Evolutionary conservation across 2,113 vertebrate species (phyloP), one percentile per base, ranked within the genome.

Genomic region (Pandion haliaetus): DNA sequence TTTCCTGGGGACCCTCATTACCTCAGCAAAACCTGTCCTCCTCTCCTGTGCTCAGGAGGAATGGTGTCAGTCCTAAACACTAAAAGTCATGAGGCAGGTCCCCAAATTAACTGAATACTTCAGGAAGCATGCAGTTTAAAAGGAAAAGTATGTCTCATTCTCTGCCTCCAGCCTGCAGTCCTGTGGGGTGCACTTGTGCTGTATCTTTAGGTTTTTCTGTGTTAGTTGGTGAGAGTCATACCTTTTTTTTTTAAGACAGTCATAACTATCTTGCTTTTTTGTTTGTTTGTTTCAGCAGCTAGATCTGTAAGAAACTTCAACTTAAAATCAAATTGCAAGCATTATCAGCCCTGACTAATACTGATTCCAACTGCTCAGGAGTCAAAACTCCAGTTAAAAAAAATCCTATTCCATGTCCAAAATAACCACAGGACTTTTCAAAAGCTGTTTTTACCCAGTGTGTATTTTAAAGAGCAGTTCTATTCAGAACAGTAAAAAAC

Each of bases 171-270:
- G 14, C 14, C 36, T 45, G 2, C 36, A 44, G 17, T 70, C 8
- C 28, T 23, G 26, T 12, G 8, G 19, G 1, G 3, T 36, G 2
- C 16, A 24, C 8, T 49, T 61, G 7, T 8, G 4, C 3, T 57
- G 34, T 19, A 44, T 57, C 36, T 79, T 85, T 31, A 73, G 2
- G 0, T 32, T 80, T 89, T 86, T 18, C 47, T 83, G 4, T 36
- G 45, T 67, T 83, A 74, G 18, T 16, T 72, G 5, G 4, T n/a
- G 15, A 49, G 8, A 38, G 42, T n/a, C 18, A 34, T 23, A 6
- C 3, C 26, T 5, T 40, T 44, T 34, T 57, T 62, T 40, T 34
- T 32, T 45, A 65, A 17, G 32, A 62, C 11, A 62, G 14, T 69
- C n/a, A 32, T 67, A 34, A 49, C 19, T n/a, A 6, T n/a, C 19